phyloP scores from a whole-genome alignment of 2,888 invertebrate genomes.

The Mesoligia furuncula region DNA sequence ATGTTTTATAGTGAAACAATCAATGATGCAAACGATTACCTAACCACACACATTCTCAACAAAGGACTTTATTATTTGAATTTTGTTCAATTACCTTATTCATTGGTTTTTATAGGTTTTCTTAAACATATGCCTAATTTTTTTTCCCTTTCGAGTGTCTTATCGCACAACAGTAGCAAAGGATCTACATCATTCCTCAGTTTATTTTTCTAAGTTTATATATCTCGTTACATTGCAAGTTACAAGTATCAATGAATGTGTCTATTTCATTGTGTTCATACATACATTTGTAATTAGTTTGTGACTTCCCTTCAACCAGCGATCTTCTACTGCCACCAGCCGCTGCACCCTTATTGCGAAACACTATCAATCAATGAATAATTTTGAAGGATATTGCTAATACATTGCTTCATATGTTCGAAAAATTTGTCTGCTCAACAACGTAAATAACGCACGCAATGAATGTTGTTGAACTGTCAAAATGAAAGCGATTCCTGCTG shows the following conservation, averaged over 20 bases:
- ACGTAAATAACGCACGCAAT: no score
- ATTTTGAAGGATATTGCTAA: no score
- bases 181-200: neutral
- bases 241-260: neutral
- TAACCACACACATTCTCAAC: conserved; percentile 70
- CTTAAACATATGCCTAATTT: conserved; percentile 15
- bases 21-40: conserved; percentile 80
- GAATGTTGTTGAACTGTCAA: no score
- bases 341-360: no score
- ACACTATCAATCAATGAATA: no score
- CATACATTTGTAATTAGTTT: neutral
- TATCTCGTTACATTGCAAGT: neutral
- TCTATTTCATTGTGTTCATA: neutral
- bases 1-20: conserved; percentile 78
- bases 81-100: conserved; percentile 57
- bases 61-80: conserved; percentile 59
- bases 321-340: no score
- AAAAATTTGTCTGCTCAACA: no score
- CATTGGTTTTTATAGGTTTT: conserved; percentile 31
- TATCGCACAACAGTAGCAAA: neutral
- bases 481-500: no score
- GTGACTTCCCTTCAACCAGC: neutral
- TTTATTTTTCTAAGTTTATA: neutral
- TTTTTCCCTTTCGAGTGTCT: neutral
- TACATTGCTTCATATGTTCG: no score